phyloP scores from a whole-genome alignment of 2,113 vertebrate genomes.

The Paramormyrops kingsleyae region DNA sequence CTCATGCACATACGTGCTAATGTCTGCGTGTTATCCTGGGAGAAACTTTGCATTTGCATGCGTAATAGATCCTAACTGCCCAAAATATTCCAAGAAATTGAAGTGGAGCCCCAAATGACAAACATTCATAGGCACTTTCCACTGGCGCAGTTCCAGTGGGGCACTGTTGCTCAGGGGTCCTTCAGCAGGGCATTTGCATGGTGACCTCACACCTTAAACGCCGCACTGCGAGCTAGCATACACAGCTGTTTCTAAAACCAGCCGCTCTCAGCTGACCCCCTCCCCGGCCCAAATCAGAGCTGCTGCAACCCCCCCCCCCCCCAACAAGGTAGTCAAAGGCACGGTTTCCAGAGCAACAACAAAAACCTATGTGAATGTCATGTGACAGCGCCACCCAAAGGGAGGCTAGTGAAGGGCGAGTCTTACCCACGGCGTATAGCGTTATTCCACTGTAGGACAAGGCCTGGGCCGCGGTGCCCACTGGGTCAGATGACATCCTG shows the following conservation, averaged over 20 bases:
- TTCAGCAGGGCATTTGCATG: not conserved
- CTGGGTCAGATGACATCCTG: constrained; percentile 62
- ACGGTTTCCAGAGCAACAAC: not conserved
- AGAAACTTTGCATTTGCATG: not conserved
- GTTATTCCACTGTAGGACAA: constrained; percentile 69
- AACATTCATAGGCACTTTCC: not conserved
- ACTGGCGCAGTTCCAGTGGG: not conserved
- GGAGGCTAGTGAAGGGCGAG: constrained; percentile 23
- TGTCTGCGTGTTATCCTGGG: not conserved
- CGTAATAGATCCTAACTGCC: not conserved
- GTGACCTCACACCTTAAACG: not conserved
- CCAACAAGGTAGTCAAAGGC: not conserved
- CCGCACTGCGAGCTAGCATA: not conserved
- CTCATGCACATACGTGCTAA: not conserved
- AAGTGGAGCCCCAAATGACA: not conserved
- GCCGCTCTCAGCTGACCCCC: not conserved
- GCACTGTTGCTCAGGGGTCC: not conserved
- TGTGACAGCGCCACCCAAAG: constrained; percentile 1
- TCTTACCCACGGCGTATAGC: constrained; percentile 75
- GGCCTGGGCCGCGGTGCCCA: constrained; percentile 51
- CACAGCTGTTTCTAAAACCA: not conserved
- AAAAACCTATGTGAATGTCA: not conserved
- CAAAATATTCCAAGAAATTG: not conserved
- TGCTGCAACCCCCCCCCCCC: not conserved
- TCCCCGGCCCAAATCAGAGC: not conserved